Base-by-base conservation (phyloP, 2,797 vertebrate species). In the Peromyscus aztecus region DNA sequence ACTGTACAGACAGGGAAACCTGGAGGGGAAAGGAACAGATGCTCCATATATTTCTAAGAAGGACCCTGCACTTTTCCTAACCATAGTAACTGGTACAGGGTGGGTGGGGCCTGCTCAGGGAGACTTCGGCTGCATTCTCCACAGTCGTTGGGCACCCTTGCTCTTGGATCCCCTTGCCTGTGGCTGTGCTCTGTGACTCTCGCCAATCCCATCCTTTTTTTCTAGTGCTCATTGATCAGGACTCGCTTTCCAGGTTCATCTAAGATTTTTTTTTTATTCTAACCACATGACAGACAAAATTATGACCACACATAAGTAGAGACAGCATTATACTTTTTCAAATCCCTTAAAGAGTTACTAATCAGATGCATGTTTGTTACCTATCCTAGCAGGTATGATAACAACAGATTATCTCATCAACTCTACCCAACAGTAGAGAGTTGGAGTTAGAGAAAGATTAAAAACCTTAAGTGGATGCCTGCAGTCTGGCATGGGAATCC, bases 251-350 rank as follows among this genome's bases (percentile, higher is more conserved):
- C 49, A 27, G 59, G 73, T 89, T 89, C 80, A 61, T 29, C 49
- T 81, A 55, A 86, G 29, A 19, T 19, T 59, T 69, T 21, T 69
- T 59, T 96, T 67, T 85, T 43, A 90, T 87, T 82, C 75, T n/a
- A 73, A 59, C 8, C 63, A 52, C 24, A 16, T 34, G 82, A 63
- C 0, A 55, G 61, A 24, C 6, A 77, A 90, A 77, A 84, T 27
- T 46, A 77, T 7, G 12, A 24, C 49, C 80, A 71, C 8, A 37
- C 27, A 81, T 31, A 89, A 43, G 73, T 40, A 57, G n/a, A 75
- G 9, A 37, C 40, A 37, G 46, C 13, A 52, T 27, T 69, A 71
- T 55, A 52, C 65, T 31, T 82, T 69, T 76, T 24, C 17, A 92
- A 63, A 61, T 31, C 0, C 40, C 24, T 49, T 92, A 37, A 88